A percentile compares a stretch with the other conserved stretches of the same genome.
phyloP scores from a whole-genome alignment of 2,888 invertebrate species.

The Conus canariensis region DNA sequence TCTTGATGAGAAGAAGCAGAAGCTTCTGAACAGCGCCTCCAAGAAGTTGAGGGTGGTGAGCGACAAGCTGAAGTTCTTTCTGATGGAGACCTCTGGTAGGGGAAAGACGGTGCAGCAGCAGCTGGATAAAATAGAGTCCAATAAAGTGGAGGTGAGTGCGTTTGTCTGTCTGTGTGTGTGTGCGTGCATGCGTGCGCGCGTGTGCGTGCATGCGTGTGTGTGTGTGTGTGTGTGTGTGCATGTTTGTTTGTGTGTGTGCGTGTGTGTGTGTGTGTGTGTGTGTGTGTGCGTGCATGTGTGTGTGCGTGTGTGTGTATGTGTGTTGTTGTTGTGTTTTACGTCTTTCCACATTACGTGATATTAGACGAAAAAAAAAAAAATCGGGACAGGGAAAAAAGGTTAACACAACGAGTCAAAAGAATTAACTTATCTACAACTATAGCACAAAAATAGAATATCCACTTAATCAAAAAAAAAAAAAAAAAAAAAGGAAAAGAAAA shows the following conservation, averaged over 20 bases:
- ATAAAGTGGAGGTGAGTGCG: conserved; percentile 16
- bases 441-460: too few species aligned
- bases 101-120: not conserved
- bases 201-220: not conserved
- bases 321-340: too few species aligned
- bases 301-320: too few species aligned
- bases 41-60: conserved; percentile 22
- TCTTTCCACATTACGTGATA: too few species aligned
- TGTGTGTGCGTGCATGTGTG: too few species aligned
- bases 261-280: not conserved
- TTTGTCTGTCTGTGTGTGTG: not conserved
- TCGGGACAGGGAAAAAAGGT: too few species aligned
- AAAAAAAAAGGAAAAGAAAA: too few species aligned
- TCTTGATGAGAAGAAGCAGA: not conserved
- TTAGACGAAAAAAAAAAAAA: too few species aligned
- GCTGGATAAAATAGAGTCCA: not conserved
- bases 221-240: not conserved
- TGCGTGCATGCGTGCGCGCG: not conserved
- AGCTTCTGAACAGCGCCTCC: not conserved
- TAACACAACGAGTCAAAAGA: too few species aligned
- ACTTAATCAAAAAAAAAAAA: too few species aligned
- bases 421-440: too few species aligned
- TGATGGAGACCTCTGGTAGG: not conserved
- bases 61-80: not conserved
- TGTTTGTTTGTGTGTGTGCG: not conserved